Evolutionary conservation across 2,888 invertebrate genomes (phyloP).

Genomic region (Trimorus sp.): DNA sequence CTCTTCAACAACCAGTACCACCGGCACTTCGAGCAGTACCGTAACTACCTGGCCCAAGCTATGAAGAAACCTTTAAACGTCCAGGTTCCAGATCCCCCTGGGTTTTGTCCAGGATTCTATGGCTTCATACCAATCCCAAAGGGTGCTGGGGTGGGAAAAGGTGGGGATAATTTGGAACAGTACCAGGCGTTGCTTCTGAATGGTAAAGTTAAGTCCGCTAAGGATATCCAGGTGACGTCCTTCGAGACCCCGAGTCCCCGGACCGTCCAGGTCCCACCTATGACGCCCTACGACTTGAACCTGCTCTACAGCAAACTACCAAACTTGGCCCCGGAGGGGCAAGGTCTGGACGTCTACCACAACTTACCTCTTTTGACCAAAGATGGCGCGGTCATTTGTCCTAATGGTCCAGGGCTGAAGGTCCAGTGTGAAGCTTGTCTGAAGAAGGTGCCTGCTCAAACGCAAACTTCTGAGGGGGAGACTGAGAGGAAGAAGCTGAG

Average conservation of each 20-base stretch:
- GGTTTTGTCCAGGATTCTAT: conserved; percentile 55
- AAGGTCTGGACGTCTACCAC: conserved; percentile 70
- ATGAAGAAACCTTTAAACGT: conserved; percentile 72
- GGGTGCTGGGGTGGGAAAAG: neutral
- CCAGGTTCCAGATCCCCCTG: conserved; percentile 69
- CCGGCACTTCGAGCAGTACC: conserved; percentile 72
- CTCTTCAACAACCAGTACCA: conserved; percentile 76
- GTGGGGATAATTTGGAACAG: conserved; percentile 36
- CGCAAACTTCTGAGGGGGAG: conserved; percentile 70
- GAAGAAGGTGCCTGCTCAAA: conserved; percentile 75
- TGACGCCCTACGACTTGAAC: conserved; percentile 67
- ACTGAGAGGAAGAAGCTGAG: conserved; percentile 56
- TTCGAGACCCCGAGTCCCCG: conserved; percentile 79
- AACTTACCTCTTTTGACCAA: conserved; percentile 72
- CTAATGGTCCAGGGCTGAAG: conserved; percentile 57
- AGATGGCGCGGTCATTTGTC: conserved; percentile 63
- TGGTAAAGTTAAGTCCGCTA: conserved; percentile 54
- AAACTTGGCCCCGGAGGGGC: conserved; percentile 59
- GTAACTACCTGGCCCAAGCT: conserved; percentile 67
- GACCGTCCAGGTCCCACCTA: conserved; percentile 72
- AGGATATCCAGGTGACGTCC: conserved; percentile 78
- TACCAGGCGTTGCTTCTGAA: conserved; percentile 40
- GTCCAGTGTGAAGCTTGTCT: conserved; percentile 69
- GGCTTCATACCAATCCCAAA: conserved; percentile 58
- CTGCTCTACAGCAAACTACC: conserved; percentile 69